phyloP scores from a whole-genome alignment of 1,140 invertebrate species.

The Neodiprion fabricii region DNA sequence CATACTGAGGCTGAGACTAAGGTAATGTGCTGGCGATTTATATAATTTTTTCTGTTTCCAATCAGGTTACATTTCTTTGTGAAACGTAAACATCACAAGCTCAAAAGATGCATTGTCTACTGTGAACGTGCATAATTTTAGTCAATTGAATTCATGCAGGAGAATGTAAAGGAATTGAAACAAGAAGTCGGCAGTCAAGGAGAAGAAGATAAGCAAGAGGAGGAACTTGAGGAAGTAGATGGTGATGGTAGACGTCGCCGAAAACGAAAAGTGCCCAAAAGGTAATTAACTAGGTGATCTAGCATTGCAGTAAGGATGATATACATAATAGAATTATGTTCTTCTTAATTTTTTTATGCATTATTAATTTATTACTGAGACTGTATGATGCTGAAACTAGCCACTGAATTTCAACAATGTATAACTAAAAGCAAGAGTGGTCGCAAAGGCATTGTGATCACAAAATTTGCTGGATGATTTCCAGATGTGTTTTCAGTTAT shows the following conservation, averaged over 20 bases:
- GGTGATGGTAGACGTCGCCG: constrained; percentile 66
- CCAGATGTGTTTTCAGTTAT: too few species aligned
- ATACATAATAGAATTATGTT: too few species aligned
- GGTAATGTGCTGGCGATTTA: constrained; percentile 32
- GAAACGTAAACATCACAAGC: not conserved
- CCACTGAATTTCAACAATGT: too few species aligned
- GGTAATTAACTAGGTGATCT: constrained; percentile 32
- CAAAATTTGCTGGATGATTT: too few species aligned
- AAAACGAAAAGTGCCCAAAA: constrained; percentile 69
- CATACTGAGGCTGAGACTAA: constrained; percentile 51
- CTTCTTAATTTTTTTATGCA: too few species aligned
- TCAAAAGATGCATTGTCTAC: constrained; percentile 19
- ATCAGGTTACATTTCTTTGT: not conserved
- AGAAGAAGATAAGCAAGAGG: constrained; percentile 58
- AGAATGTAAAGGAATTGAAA: constrained; percentile 42
- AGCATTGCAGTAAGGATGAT: too few species aligned
- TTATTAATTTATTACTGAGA: too few species aligned
- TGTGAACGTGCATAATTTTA: not conserved
- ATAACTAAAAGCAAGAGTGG: too few species aligned
- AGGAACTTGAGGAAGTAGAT: constrained; percentile 59
- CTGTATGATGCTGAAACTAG: too few species aligned
- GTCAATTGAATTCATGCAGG: constrained; percentile 29
- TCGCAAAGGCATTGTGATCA: too few species aligned
- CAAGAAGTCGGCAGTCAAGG: constrained; percentile 46
- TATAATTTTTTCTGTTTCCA: constrained; percentile 18